Evolutionary conservation across 2,888 invertebrate species (phyloP), one percentile per base, ranked within the genome.

Genomic region (Antitype chi): DNA sequence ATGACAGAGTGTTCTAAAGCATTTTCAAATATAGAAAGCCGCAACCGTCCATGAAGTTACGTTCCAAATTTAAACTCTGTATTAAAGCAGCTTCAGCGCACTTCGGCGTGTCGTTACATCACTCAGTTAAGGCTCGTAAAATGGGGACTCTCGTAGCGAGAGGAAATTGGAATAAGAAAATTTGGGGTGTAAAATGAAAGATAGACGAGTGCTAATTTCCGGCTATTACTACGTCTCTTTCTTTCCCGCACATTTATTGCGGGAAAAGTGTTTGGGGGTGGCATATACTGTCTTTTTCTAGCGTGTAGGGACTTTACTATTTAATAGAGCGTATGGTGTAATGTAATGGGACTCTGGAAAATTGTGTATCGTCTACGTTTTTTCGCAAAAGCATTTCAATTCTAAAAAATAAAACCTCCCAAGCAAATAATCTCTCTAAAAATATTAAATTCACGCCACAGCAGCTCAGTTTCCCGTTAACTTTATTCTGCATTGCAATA

Each of bases 81-180:
- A 11, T 0, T 4, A 0, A 23, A 57, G 11, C 0, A 0, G 1
- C 47, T 89, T 90, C 67, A 85, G 86, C 78, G 52, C 60, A 88
- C 81, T 90, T 91, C 90, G 43, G 74, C 70, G 25, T 88, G 85
- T 64, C 53, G 23, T 32, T 23, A 17, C 28, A 8, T 11, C 66
- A 74, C 81, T 85, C 88, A 90, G 92, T 94, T 95, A 92, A 84
- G 94, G 85, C 92, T 87, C 88, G 89, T 91, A 89, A 93, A 93
- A 94, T 93, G 91, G 89, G 87, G 85, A 85, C 90, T 92, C 93
- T 94, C 93, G 94, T 94, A 92, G 94, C 92, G 89, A 95, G 93
- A 95, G 97, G 97, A 97, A 97, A 97, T 97, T 97, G 97, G 97
- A 97, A 97, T 97, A 97, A 97, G 97, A 97, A 97, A 97, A 97